Evolutionary conservation across 2,113 vertebrate species (phyloP).

Genomic region (Ceyx melanurus): DNA sequence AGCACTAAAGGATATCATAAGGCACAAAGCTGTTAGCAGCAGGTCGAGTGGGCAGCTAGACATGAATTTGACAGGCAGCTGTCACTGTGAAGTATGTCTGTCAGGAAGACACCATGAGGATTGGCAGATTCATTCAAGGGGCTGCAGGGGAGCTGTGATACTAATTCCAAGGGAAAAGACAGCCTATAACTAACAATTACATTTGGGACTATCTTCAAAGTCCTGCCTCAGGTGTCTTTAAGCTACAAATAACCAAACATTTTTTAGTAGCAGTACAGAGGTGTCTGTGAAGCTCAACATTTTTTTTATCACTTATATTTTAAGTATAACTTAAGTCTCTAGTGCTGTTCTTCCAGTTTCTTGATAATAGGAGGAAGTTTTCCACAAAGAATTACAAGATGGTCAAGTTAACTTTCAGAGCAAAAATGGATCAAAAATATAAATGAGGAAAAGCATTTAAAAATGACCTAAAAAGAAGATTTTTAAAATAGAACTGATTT

Average conservation of each 20-base stretch:
- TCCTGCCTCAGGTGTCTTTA: neutral
- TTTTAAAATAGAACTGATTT: neutral
- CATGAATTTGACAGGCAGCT: neutral
- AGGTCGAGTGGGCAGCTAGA: neutral
- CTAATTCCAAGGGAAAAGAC: neutral
- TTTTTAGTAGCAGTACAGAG: neutral
- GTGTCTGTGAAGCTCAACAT: neutral
- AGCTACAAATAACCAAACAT: neutral
- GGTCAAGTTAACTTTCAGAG: neutral
- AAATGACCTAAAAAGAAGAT: neutral
- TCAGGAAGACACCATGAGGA: neutral
- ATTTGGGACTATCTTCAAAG: neutral
- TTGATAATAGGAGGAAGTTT: neutral
- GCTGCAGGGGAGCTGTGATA: neutral
- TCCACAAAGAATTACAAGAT: neutral
- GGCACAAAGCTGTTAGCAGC: neutral
- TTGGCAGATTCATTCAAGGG: neutral
- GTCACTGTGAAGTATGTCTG: neutral
- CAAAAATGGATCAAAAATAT: neutral
- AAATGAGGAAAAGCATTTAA: neutral
- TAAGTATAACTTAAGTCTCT: neutral
- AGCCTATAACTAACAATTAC: neutral
- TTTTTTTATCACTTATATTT: neutral
- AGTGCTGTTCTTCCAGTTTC: neutral
- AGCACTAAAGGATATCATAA: neutral